Conservation (phyloP, 2,888 invertebrate species). For the Diarsia rubi region DNA sequence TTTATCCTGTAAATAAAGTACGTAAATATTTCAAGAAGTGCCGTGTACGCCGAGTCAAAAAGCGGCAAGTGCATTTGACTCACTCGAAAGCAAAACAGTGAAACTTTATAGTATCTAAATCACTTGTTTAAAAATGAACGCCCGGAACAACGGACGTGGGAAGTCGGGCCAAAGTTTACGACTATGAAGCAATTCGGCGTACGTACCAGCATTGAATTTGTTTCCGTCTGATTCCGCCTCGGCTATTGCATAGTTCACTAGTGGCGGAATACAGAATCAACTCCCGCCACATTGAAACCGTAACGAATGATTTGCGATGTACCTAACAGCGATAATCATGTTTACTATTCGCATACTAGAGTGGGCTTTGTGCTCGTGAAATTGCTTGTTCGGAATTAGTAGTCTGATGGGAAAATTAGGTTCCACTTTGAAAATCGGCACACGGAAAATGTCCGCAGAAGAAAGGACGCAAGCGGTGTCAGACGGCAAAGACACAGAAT, state of each 20-base stretch:
- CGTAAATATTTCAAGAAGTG: slow-evolving; percentile 61
- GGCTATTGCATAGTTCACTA: slow-evolving; percentile 82
- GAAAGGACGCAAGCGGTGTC: background rate
- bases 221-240: slow-evolving; percentile 79
- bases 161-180: slow-evolving; percentile 82
- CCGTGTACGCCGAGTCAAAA: slow-evolving; percentile 50
- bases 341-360: slow-evolving; percentile 43
- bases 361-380: slow-evolving; percentile 28
- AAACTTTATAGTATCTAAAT: slow-evolving; percentile 80
- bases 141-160: slow-evolving; percentile 77
- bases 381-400: slow-evolving; percentile 14
- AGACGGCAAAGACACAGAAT: background rate
- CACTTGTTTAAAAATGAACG: slow-evolving; percentile 84
- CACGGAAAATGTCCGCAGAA: background rate
- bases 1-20: slow-evolving; percentile 54
- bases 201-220: slow-evolving; percentile 80
- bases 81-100: slow-evolving; percentile 63
- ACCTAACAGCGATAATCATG: slow-evolving; percentile 61
- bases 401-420: slow-evolving; percentile 7
- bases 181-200: slow-evolving; percentile 78
- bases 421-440: background rate
- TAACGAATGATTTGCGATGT: slow-evolving; percentile 72
- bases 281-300: slow-evolving; percentile 71
- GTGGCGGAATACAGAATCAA: slow-evolving; percentile 79
- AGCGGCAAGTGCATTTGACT: slow-evolving; percentile 66